Evolutionary conservation across 2,113 vertebrate species (phyloP), one percentile per base, ranked within the genome.

Genomic region (Engystomops pustulosus): DNA sequence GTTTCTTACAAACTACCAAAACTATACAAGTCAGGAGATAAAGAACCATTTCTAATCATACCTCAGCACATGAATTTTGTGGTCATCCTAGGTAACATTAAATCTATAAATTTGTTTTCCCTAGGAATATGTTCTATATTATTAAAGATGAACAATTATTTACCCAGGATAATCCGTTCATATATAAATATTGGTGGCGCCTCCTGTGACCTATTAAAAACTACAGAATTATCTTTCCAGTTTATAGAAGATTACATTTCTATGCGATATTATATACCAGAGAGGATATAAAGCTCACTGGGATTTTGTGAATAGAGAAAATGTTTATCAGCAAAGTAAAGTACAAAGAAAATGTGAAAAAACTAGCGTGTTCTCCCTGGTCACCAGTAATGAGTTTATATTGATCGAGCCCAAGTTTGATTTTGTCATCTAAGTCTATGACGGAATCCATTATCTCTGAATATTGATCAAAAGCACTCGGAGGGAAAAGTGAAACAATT

Each of bases 351-450:
- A 77, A 78, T 27, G n/a, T 20, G 7, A 60, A 79, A 76, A 76
- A 55, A n/a, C 41, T 49, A 45, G 47, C 20, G 23, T 85, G 47
- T 85, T 85, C 83, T 84, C 83, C 75, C 74, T 68, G 60, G 83
- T 58, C 75, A 85, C 83, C 74, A 79, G 75, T 85, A 85, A 85
- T 85, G 75, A 85, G 83, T 79, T 85, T 85, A 53, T 85, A 85
- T 85, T 85, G 83, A 85, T 85, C 75, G 62, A 79, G 60, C 23
- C n/a, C 6, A 79, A 70, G 74, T 79, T 85, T 85, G 75, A 85
- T 85, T 85, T 79, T 85, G 74, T 85, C 83, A 85, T 79, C 83
- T 85, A 85, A 79, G 83, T 85, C 83, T 84, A 85, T 85, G 83
- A 85, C 75, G 74, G 75, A 79, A 85, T 79, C 82, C 83, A 85